phyloP scores from a whole-genome alignment of 2,113 vertebrate species.

The Chloroceryle aenea region DNA sequence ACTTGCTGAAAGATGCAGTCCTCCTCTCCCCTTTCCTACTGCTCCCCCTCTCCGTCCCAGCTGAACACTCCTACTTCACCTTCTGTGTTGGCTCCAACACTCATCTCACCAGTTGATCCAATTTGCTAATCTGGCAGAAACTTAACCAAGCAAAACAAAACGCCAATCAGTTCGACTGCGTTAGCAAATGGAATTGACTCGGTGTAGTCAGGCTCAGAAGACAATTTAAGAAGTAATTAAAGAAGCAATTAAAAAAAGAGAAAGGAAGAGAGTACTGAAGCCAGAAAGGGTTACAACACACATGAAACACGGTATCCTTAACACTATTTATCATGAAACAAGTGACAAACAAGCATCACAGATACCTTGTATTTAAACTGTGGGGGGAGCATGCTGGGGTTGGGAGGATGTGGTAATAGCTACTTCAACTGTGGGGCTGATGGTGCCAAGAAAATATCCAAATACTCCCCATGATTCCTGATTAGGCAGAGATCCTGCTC shows the following conservation, averaged over 20 bases:
- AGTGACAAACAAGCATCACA: not conserved
- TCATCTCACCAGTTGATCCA: not conserved
- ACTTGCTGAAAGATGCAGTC: not conserved
- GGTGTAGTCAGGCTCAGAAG: not conserved
- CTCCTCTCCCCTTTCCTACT: not conserved
- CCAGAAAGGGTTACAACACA: not conserved
- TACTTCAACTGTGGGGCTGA: not conserved
- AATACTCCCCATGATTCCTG: not conserved
- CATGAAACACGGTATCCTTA: fast-evolving
- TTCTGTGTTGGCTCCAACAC: not conserved
- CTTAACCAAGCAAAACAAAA: not conserved
- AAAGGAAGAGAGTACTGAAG: not conserved
- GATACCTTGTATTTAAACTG: not conserved
- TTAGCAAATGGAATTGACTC: not conserved
- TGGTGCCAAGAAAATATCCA: not conserved
- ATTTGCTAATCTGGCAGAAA: not conserved
- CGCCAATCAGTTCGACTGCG: not conserved
- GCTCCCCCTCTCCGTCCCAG: not conserved
- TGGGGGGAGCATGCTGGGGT: not conserved
- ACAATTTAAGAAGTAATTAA: not conserved
- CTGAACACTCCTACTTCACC: not conserved
- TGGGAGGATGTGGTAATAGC: not conserved
- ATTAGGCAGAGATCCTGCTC: not conserved
- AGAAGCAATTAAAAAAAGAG: not conserved
- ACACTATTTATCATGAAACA: not conserved